A percentile compares a stretch with the other conserved stretches of the same genome.
phyloP scores from a whole-genome alignment of 2,888 invertebrate genomes.

The Zootermopsis nevadensis region DNA sequence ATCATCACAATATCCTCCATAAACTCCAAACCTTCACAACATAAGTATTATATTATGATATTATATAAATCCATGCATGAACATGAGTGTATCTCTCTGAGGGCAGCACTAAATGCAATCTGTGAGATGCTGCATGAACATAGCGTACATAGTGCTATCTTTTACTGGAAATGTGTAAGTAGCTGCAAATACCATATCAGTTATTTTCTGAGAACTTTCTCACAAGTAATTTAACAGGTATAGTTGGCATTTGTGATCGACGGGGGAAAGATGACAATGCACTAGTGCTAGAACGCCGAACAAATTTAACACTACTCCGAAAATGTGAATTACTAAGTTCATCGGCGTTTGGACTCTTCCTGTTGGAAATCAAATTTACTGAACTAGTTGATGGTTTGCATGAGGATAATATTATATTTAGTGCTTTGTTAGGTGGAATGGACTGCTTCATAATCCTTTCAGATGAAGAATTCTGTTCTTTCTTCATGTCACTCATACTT shows the following conservation, averaged over 20 bases:
- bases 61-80: too few species aligned
- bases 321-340: background rate
- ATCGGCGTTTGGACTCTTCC: background rate
- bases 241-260: slow-evolving; percentile 29
- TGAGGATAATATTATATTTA: background rate
- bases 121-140: too few species aligned
- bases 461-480: background rate
- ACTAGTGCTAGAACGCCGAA: slow-evolving; percentile 9
- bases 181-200: background rate
- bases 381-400: background rate
- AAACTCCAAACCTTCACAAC: too few species aligned
- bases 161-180: background rate
- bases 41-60: too few species aligned
- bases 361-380: background rate
- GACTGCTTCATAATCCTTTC: background rate
- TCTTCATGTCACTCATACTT: background rate
- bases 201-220: slow-evolving; percentile 42
- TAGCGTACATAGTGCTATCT: too few species aligned
- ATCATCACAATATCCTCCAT: too few species aligned
- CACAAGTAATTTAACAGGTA: slow-evolving; percentile 42
- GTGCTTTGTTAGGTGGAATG: background rate
- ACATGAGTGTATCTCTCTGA: too few species aligned
- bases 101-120: too few species aligned
- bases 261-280: slow-evolving; percentile 23
- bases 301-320: background rate